phyloP scores from a whole-genome alignment of 2,888 invertebrate species.

The Zygothrica quintamaculata region DNA sequence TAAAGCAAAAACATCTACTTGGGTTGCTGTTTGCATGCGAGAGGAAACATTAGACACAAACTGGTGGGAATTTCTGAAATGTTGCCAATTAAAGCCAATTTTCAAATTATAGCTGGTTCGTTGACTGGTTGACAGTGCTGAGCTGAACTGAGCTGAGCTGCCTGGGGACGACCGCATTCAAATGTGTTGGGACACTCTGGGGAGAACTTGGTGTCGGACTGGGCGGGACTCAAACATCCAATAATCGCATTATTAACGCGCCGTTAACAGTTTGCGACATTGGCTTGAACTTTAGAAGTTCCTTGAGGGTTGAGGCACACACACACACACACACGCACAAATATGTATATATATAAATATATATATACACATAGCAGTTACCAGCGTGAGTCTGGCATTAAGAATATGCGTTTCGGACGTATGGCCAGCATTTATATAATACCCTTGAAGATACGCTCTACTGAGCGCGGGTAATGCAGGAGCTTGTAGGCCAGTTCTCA shows the following conservation, averaged over 20 bases:
- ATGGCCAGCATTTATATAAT: constrained; percentile 57
- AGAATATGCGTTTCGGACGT: constrained; percentile 56
- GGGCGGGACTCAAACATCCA: constrained; percentile 44
- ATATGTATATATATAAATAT: too few relatives aligned
- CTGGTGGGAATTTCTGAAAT: constrained; percentile 38
- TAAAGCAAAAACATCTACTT: constrained; percentile 18
- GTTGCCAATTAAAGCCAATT: constrained; percentile 69
- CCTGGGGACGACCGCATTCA: constrained; percentile 35
- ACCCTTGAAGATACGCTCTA: constrained; percentile 62
- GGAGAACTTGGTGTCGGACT: constrained; percentile 16
- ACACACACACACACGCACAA: constrained; percentile 6
- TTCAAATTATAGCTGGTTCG: constrained; percentile 50
- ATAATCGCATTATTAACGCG: constrained; percentile 76
- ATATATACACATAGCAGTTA: not conserved
- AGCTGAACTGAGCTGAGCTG: constrained; percentile 2
- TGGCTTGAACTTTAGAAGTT: constrained; percentile 64
- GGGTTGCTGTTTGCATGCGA: not conserved
- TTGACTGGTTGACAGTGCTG: constrained; percentile 18
- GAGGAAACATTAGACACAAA: constrained; percentile 3
- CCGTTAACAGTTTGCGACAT: constrained; percentile 72
- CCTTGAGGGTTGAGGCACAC: constrained; percentile 25
- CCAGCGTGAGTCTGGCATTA: constrained; percentile 29
- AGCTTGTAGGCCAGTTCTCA: not conserved
- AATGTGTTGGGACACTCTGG: constrained; percentile 38
- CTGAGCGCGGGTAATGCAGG: constrained; percentile 24